Base-by-base conservation (phyloP, 1,140 invertebrate genomes). In the Drosophila novamexicana region DNA sequence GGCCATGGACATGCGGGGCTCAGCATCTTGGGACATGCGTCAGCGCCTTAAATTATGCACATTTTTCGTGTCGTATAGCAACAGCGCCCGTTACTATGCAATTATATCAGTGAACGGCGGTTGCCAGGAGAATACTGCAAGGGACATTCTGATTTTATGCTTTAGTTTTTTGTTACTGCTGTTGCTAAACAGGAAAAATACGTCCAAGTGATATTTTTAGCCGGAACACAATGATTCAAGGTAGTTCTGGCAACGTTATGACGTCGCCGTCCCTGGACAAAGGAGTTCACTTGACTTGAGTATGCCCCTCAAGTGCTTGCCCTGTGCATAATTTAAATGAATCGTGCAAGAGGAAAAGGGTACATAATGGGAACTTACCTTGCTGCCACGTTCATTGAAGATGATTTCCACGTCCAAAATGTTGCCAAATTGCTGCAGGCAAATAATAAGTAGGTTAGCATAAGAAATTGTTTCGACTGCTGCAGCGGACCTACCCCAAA, bases 381-480 rank as follows among this genome's bases (percentile, higher is more conserved):
- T 99, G 82, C 98, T 99, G 93, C 98, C 98, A 83, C 98, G 95
- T 94, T 99, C 98, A 94, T 99, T 99, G 95, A 99, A 99, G 93
- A 99, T 99, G 91, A 99, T 99, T 96, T 99, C 98, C 93, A 99
- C 98, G 94, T 99, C 98, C 93, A 99, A 95, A 92, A 99, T 99
- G 91, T 96, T 96, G 86, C 98, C 99, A 95, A 97, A 99, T 97
- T 98, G 97, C 97, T 99, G 69, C 32, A 64, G 64, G 44, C n/a
- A 54, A 57, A 94, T 93, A 93, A 78, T 65, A 49, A 67, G 69
- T 47, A 6, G 40, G 52, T 64, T 61, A 49, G 36, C 36, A 18
- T 32, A 0, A 52, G 37, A 42, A 45, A 52, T 73, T 57, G 36
- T 12, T 39, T 2, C 12, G 18, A 7, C 18, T 16, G 29, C 45